A percentile compares a stretch with the other conserved stretches of the same genome.
These are phyloP conservation scores for Synergus gifuensis DNA, from an alignment of 2,888 invertebrate species.

Conservation along the genomic window DNA sequence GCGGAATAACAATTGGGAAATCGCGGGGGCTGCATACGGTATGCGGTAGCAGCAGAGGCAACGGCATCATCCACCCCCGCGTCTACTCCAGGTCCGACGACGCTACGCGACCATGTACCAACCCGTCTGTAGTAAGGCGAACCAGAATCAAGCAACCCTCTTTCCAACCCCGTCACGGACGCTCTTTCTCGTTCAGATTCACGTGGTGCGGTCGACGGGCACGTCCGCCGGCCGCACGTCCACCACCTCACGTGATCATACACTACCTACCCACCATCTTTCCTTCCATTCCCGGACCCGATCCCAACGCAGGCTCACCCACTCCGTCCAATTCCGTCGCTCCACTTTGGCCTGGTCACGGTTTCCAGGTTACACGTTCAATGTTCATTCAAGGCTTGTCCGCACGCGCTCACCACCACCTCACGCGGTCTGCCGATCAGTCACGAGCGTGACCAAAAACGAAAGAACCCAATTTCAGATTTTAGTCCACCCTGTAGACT, in stretches of 20 bases:
- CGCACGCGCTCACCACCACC: conserved; percentile 49
- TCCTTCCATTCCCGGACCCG: conserved; percentile 54
- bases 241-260: conserved; percentile 61
- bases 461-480: conserved; percentile 55
- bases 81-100: conserved; percentile 53
- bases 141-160: conserved; percentile 58
- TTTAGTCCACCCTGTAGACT: not conserved
- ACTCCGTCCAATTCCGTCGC: conserved; percentile 45
- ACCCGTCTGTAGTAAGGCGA: conserved; percentile 50
- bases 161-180: conserved; percentile 69
- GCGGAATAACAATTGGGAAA: conserved; percentile 73
- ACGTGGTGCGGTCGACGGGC: conserved; percentile 63
- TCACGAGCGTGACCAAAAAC: conserved; percentile 59
- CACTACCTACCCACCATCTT: conserved; percentile 59
- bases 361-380: conserved; percentile 66
- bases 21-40: conserved; percentile 65
- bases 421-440: conserved; percentile 57
- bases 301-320: conserved; percentile 44
- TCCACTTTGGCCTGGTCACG: conserved; percentile 64
- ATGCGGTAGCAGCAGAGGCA: conserved; percentile 44
- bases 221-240: conserved; percentile 66
- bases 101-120: conserved; percentile 63
- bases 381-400: conserved; percentile 59
- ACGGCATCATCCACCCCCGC: conserved; percentile 51
- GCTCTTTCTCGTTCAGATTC: conserved; percentile 56